Base-by-base conservation (phyloP, 2,888 invertebrate species). In the Catocala fraxini region DNA sequence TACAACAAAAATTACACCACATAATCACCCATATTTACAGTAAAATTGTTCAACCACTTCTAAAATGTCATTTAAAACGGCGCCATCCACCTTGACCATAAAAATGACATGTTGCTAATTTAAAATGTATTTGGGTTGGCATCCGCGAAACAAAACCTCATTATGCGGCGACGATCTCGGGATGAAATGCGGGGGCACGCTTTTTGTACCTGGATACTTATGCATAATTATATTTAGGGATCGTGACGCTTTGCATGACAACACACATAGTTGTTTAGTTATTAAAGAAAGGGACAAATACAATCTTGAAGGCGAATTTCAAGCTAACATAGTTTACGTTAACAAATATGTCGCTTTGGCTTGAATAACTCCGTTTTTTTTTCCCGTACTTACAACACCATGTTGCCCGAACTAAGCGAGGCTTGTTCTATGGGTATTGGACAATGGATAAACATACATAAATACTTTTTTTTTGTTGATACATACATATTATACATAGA, bases 191-290 rank as follows among this genome's bases (percentile, higher is more conserved):
- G 25, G 15, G 25, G 56, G 42, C 65, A 70, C 52, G 74, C 25
- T 59, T 51, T 51, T 60, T 58, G 45, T 62, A 53, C 49, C 39
- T 43, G 42, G 6, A 47, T 45, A 12, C n/a, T 39, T 63, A 47
- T 61, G 59, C 62, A 65, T 68, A 71, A 60, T 58, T 60, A 68
- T 56, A 42, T 45, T 15, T 25, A 51, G 43, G 39, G 35, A 34
- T 46, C 35, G 49, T 43, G 39, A 57, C 45, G 34, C 33, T 49
- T 49, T 33, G 12, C 11, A n/a, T 45, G 35, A 15, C 49, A 42
- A 43, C 41, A 45, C 51, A 35, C 45, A 9, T 39, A 39, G 35
- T 39, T 39, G 9, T 39, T 39, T 39, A 6, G 9, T 39, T 25
- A 25, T 25, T 25, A 25, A 25, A 25, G 0, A 25, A 25, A 25